Evolutionary conservation across 1,140 invertebrate genomes (phyloP), one percentile per base, ranked within the genome.

Genomic region (Macrocentrus cingulum): DNA sequence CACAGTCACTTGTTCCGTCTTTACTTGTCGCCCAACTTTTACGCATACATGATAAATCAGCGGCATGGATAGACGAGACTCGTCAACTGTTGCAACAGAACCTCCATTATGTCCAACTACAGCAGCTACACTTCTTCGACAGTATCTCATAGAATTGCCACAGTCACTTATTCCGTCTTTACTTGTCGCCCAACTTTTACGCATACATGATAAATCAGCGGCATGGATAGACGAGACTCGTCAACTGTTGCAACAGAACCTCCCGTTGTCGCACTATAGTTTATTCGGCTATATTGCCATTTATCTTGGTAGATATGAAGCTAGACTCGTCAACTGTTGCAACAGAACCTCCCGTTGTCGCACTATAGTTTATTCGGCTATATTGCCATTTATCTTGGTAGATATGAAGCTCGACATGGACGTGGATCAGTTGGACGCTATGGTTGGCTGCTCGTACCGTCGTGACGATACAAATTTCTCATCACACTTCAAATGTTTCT

Each of bases 401-500:
- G 69, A 32, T 82, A 81, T 62, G 77, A 80, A 55, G 64, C 70
- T 2, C 66, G 61, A 59, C 77, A 80, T 53, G 73, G 76, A 20
- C 69, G 72, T 46, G 69, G 69, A 56, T 68, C 70, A 29, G 77
- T 74, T 77, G 1, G 83, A 84, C 15, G 82, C 70, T 16, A 78
- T 67, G 1, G 83, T 84, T 6, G 82, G 82, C 46, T 76, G 62
- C 61, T 82, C 75, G 36, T 83, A 83, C 54, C 69, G 81, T 60
- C 67, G 76, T 4, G 34, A 60, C 13, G 61, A n/a, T n/a, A n/a
- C 34, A 36, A 69, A 60, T 0, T 66, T 55, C 16, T 69, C 56
- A 7, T 61, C 57, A 13, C 25, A 65, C 44, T n/a, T n/a, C 45
- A 56, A 13, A 45, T 15, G 7, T 34, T 16, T 6, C 37, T 3